These are phyloP conservation scores for Sebastolobus alascanus DNA, from an alignment of 2,797 vertebrate genomes.

Conservation along the genomic window DNA sequence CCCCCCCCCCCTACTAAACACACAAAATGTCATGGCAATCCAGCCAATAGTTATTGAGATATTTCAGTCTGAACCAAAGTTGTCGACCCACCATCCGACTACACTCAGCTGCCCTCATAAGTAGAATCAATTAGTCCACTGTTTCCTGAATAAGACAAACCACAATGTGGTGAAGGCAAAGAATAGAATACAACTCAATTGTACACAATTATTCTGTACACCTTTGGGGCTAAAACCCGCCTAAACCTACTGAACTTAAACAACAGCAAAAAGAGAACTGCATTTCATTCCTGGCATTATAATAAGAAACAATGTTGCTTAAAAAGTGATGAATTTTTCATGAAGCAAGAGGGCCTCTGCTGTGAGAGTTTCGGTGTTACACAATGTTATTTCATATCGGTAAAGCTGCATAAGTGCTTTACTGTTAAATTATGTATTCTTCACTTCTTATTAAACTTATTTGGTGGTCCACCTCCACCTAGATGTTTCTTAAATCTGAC, in stretches of 20 bases:
- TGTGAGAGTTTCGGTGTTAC: constrained; percentile 57
- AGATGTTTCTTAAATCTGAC: constrained; percentile 20
- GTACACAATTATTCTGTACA: background rate
- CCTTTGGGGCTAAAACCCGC: constrained; percentile 19
- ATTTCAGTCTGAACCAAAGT: constrained; percentile 8
- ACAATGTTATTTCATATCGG: constrained; percentile 57
- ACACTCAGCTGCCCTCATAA: constrained; percentile 5
- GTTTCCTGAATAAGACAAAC: constrained; percentile 17
- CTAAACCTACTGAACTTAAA: constrained; percentile 21
- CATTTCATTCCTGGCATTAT: constrained; percentile 46
- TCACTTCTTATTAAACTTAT: constrained; percentile 53
- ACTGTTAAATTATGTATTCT: constrained; percentile 71
- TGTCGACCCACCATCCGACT: background rate
- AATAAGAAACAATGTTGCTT: constrained; percentile 51
- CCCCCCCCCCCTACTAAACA: too few relatives aligned
- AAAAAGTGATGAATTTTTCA: constrained; percentile 72
- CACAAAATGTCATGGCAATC: background rate
- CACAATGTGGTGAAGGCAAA: background rate
- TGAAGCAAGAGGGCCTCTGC: constrained; percentile 51
- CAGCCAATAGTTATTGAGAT: background rate
- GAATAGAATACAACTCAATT: constrained; percentile 1
- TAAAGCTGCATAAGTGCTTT: constrained; percentile 68
- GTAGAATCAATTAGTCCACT: constrained; percentile 30
- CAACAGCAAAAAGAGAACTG: constrained; percentile 23
- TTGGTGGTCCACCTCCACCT: constrained; percentile 30